Evolutionary conservation across 2,797 vertebrate genomes (phyloP).

Genomic region (Mycteria americana): DNA sequence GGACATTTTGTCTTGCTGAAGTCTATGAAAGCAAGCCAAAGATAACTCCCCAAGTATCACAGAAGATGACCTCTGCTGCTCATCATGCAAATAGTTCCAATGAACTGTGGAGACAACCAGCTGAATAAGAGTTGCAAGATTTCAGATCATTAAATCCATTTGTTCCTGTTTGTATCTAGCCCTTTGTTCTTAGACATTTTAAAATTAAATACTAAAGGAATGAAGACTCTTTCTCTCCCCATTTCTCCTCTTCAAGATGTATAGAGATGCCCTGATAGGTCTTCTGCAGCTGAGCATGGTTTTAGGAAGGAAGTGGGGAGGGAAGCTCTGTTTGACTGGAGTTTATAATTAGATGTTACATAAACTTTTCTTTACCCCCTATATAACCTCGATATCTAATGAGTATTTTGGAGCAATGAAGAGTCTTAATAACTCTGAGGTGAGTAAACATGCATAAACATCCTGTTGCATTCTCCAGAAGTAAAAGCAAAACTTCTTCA

Average conservation of each 20-base stretch:
- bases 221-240: not conserved
- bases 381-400: not conserved
- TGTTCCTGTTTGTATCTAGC: not conserved
- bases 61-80: not conserved
- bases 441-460: not conserved
- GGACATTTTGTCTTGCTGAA: not conserved
- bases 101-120: not conserved
- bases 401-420: not conserved
- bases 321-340: not conserved
- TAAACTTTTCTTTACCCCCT: not conserved
- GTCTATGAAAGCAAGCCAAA: conserved; percentile 11
- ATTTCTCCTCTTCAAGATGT: not conserved
- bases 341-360: not conserved
- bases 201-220: not conserved
- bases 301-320: not conserved
- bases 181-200: not conserved
- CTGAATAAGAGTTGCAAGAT: not conserved
- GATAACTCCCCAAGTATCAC: not conserved
- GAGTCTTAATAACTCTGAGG: not conserved
- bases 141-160: not conserved
- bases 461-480: not conserved
- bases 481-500: not conserved
- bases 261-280: not conserved
- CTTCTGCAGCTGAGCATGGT: not conserved
- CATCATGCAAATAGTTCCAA: not conserved